Conservation (phyloP, 2,113 vertebrate species). For the Scomber scombrus region DNA sequence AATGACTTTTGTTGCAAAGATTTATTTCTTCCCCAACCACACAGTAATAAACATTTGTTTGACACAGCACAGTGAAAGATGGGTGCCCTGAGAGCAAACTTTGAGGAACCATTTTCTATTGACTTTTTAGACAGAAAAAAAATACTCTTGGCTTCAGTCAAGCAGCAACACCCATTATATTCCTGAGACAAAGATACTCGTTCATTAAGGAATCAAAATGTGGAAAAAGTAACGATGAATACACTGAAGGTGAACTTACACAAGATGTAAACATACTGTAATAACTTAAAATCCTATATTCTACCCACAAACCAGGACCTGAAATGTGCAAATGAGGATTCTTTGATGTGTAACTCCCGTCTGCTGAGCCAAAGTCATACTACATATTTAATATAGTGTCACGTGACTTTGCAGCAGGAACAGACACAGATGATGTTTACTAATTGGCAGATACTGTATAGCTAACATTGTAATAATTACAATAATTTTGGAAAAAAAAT, state of each 20-base stretch:
- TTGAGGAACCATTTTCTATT: conserved; percentile 12
- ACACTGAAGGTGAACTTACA: conserved; percentile 21
- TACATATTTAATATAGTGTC: neutral
- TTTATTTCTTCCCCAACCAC: conserved; percentile 56
- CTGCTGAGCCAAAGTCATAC: neutral
- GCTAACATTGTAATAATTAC: too few species aligned
- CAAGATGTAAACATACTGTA: conserved; percentile 49
- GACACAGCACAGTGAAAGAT: conserved; percentile 55
- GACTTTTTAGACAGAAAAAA: conserved; percentile 40
- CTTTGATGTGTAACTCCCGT: conserved; percentile 10
- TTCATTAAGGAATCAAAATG: conserved; percentile 37
- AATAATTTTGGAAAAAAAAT: too few species aligned
- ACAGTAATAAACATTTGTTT: conserved; percentile 65
- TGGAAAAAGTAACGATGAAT: conserved; percentile 1
- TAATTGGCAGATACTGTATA: neutral
- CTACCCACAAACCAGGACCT: conserved; percentile 16
- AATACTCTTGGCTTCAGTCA: conserved; percentile 10
- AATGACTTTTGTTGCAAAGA: conserved; percentile 65
- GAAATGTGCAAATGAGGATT: conserved; percentile 35
- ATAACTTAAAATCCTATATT: conserved; percentile 48
- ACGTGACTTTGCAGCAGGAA: neutral
- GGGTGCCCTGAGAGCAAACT: conserved; percentile 46
- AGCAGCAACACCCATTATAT: conserved; percentile 56
- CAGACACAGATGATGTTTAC: neutral
- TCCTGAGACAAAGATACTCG: conserved; percentile 69